These are phyloP conservation scores for Montifringilla adamsi DNA, from an alignment of 2,113 vertebrate genomes.

Conservation along the genomic window DNA sequence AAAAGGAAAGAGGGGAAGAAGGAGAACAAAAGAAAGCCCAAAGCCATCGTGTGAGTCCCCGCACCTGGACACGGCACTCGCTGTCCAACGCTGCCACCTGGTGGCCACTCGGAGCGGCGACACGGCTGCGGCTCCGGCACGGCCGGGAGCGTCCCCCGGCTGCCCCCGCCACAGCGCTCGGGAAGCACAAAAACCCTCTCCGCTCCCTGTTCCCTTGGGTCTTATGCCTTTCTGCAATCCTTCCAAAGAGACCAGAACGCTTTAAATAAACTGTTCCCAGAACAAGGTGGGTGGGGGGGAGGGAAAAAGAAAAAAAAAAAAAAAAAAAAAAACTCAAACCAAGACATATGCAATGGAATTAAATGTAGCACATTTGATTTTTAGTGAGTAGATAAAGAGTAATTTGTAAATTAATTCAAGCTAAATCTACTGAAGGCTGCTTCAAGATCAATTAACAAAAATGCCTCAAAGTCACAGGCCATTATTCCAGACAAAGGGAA, in stretches of 20 bases:
- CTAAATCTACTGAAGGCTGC: not conserved
- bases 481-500: not conserved
- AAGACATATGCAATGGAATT: not conserved
- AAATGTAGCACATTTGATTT: not conserved
- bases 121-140: too few relatives aligned
- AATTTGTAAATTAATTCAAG: not conserved
- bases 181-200: not conserved
- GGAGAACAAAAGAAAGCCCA: conserved; percentile 62
- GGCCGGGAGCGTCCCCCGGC: not conserved
- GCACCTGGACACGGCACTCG: not conserved
- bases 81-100: conserved; percentile 53
- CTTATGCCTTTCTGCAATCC: not conserved
- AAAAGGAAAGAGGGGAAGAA: not conserved
- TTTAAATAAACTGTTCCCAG: not conserved
- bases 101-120: not conserved
- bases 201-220: not conserved
- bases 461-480: not conserved
- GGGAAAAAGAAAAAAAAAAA: not conserved
- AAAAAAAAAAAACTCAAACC: not conserved
- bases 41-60: not conserved
- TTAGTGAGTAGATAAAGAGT: not conserved
- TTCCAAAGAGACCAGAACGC: not conserved
- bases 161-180: not conserved
- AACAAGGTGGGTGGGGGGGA: too few relatives aligned
- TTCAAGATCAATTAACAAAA: not conserved